A percentile compares a stretch with the other conserved stretches of the same genome.
Evolutionary conservation across 2,888 invertebrate species (phyloP).

Genomic region (Hetaerina titia): DNA sequence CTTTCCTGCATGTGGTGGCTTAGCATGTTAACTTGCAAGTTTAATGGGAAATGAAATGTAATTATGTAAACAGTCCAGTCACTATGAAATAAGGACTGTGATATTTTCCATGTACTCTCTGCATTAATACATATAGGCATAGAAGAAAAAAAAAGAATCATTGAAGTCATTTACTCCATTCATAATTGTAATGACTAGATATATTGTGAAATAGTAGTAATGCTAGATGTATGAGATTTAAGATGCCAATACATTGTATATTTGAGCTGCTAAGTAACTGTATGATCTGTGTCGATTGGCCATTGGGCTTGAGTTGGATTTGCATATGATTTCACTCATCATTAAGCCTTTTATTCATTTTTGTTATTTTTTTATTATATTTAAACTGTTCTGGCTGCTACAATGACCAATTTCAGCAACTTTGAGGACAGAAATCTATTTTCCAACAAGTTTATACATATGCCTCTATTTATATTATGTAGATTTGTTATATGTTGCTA

Average conservation of each 20-base stretch:
- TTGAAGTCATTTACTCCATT: conserved; percentile 43
- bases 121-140: conserved; percentile 25
- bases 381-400: conserved; percentile 23
- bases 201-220: conserved; percentile 44
- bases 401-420: conserved; percentile 13
- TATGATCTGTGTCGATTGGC: background rate
- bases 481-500: conserved; percentile 64
- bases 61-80: conserved; percentile 27
- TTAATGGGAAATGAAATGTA: conserved; percentile 50
- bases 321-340: background rate
- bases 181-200: conserved; percentile 34
- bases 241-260: conserved; percentile 6
- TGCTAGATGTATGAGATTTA: conserved; percentile 49
- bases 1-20: conserved; percentile 38
- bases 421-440: conserved; percentile 56
- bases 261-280: conserved; percentile 42
- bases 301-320: background rate
- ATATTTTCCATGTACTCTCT: conserved; percentile 56
- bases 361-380: conserved; percentile 38
- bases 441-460: conserved; percentile 32
- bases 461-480: conserved; percentile 55
- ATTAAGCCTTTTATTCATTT: background rate
- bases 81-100: background rate
- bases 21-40: conserved; percentile 52
- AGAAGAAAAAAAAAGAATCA: conserved; percentile 15